Conservation (phyloP, 2,797 vertebrate genomes). For the Todus mexicanus region DNA sequence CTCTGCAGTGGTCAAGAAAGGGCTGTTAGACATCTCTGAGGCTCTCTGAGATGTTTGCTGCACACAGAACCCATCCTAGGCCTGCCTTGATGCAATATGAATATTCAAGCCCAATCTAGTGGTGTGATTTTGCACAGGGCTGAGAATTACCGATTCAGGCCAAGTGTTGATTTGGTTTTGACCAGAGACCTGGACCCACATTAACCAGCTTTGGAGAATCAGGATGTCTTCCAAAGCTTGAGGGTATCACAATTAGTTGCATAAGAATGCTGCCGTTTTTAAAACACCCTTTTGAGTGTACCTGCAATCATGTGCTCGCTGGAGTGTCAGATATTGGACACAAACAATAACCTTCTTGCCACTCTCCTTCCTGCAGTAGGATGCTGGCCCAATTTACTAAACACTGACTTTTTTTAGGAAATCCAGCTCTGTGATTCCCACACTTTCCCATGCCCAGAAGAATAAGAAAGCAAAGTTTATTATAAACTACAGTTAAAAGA, state of each 20-base stretch:
- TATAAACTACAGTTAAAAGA: background rate
- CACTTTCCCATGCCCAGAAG: background rate
- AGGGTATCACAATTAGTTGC: background rate
- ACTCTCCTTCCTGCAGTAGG: background rate
- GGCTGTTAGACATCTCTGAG: background rate
- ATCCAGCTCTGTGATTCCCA: background rate
- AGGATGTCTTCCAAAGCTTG: background rate
- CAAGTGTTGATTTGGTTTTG: background rate
- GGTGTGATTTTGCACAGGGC: background rate
- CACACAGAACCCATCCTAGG: background rate
- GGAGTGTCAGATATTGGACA: background rate
- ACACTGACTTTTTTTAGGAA: background rate
- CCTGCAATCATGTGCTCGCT: background rate
- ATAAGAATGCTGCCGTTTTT: background rate
- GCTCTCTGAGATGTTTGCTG: background rate
- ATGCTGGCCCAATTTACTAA: background rate
- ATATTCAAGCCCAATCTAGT: background rate
- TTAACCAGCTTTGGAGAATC: background rate
- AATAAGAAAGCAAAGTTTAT: background rate
- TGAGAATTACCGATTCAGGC: background rate
- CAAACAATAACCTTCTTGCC: background rate
- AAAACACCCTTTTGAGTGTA: background rate
- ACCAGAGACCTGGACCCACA: background rate
- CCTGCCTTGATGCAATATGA: background rate
- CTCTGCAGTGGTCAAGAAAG: background rate